Conservation (phyloP, 2,113 vertebrate genomes). For the Geococcyx californianus region DNA sequence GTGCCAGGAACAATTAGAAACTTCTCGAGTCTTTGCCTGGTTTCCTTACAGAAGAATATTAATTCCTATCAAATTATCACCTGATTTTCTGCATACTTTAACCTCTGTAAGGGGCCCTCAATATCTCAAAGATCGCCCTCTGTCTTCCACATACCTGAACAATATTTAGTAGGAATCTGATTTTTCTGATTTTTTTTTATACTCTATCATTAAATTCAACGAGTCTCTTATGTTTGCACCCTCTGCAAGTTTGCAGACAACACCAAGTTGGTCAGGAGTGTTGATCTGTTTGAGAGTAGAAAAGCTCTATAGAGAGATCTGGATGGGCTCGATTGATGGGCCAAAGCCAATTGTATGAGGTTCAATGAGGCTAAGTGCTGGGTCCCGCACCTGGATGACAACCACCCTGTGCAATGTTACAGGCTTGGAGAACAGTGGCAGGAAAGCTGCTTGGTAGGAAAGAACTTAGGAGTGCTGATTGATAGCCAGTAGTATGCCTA, state of each 20-base stretch:
- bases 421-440: not conserved
- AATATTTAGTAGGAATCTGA: not conserved
- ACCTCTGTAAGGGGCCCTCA: not conserved
- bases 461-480: not conserved
- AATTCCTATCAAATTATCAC: not conserved
- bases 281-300: not conserved
- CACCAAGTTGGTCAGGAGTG: not conserved
- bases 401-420: rapidly evolving
- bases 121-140: not conserved
- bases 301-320: too few species aligned
- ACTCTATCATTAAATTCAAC: not conserved
- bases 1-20: not conserved
- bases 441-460: rapidly evolving
- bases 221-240: not conserved
- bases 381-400: not conserved
- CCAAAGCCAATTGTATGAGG: rapidly evolving
- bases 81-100: constrained; percentile 7
- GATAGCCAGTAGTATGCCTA: not conserved
- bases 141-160: not conserved
- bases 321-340: not conserved
- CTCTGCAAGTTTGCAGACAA: not conserved
- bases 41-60: constrained; percentile 24
- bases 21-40: not conserved
- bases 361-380: not conserved
- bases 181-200: too few species aligned